Evolutionary conservation across 2,888 invertebrate species (phyloP).

Genomic region (Cynaeus angustus): DNA sequence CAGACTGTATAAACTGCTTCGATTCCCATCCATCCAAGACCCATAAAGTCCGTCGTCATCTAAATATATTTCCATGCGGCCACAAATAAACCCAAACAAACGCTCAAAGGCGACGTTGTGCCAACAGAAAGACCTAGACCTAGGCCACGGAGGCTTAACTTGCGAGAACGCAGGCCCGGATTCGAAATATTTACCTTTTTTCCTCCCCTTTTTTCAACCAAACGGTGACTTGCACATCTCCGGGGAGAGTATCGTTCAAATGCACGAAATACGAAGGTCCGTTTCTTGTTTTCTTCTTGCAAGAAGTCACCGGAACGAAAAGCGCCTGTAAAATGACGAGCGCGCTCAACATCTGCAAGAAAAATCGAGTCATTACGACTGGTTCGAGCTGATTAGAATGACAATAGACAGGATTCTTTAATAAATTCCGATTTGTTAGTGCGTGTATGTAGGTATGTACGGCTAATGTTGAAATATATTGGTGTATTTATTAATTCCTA

Average conservation of each 20-base stretch:
- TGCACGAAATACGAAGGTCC: constrained; percentile 53
- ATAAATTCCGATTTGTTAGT: constrained; percentile 41
- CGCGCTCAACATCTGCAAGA: constrained; percentile 28
- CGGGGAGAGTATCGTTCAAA: constrained; percentile 59
- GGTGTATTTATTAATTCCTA: constrained; percentile 42
- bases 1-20: constrained; percentile 9
- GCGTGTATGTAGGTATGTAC: constrained; percentile 31
- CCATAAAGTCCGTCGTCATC: constrained; percentile 33
- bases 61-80: constrained; percentile 31
- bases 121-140: constrained; percentile 44
- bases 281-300: constrained; percentile 14
- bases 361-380: constrained; percentile 15
- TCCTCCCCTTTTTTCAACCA: constrained; percentile 62
- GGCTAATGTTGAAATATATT: constrained; percentile 44
- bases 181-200: constrained; percentile 62
- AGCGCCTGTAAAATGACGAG: constrained; percentile 24
- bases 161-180: constrained; percentile 1
- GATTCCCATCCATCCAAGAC: constrained; percentile 8
- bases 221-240: constrained; percentile 65
- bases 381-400: constrained; percentile 31
- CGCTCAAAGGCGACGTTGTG: constrained; percentile 19
- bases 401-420: constrained; percentile 38
- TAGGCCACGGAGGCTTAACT: constrained; percentile 34
- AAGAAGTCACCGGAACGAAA: constrained; percentile 18
- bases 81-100: constrained; percentile 32